phyloP scores from a whole-genome alignment of 2,888 invertebrate genomes.

The Campaea margaritaria region DNA sequence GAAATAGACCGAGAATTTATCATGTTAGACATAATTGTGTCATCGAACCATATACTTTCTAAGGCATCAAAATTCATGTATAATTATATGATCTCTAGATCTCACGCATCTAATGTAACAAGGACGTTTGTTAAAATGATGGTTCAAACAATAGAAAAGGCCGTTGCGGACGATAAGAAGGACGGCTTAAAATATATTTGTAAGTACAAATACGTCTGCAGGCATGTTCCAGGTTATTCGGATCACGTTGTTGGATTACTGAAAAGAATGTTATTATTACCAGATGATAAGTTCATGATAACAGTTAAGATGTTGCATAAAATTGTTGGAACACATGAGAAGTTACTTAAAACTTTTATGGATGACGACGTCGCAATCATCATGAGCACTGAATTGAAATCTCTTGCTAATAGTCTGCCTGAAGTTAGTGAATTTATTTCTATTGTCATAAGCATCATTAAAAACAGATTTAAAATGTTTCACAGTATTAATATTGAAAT shows the following conservation, averaged over 20 bases:
- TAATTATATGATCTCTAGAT: background rate
- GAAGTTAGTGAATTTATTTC: constrained; percentile 41
- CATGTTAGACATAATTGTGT: constrained; percentile 27
- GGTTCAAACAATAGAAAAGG: background rate
- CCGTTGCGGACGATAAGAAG: constrained; percentile 5
- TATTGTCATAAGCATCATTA: constrained; percentile 40
- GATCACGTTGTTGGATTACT: constrained; percentile 53
- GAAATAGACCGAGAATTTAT: constrained; percentile 24
- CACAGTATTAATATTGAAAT: constrained; percentile 22
- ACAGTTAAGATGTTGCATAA: constrained; percentile 33
- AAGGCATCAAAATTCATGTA: constrained; percentile 6
- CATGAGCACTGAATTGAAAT: constrained; percentile 34
- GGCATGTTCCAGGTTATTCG: constrained; percentile 52
- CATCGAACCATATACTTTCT: constrained; percentile 21
- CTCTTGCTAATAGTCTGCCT: constrained; percentile 20
- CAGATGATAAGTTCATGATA: constrained; percentile 42
- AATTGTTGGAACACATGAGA: constrained; percentile 29
- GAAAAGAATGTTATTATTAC: constrained; percentile 47
- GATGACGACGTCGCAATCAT: constrained; percentile 40
- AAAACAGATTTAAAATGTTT: constrained; percentile 46
- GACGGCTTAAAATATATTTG: constrained; percentile 13
- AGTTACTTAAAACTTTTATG: constrained; percentile 45
- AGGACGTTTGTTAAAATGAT: background rate
- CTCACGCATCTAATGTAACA: background rate
- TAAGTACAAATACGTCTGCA: constrained; percentile 39